These are phyloP conservation scores for Cyanocitta stelleri DNA, from an alignment of 2,113 vertebrate species.

Conservation along the genomic window DNA sequence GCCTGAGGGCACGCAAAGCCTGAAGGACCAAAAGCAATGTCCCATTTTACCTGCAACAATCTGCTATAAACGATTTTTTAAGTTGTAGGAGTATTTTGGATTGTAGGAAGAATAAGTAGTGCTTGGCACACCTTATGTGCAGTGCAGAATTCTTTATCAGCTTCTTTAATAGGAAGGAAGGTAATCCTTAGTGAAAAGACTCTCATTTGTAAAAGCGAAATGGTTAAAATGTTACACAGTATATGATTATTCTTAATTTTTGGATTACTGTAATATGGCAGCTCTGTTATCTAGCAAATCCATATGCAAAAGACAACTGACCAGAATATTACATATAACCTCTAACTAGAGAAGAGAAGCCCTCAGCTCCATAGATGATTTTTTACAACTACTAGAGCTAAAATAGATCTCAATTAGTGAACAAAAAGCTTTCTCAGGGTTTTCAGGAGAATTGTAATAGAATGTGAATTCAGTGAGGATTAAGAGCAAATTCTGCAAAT, in stretches of 20 bases:
- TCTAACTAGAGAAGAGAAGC: background rate
- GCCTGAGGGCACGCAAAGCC: background rate
- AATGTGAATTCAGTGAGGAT: conserved; percentile 1
- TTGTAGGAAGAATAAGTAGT: background rate
- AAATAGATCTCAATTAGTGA: conserved; percentile 41
- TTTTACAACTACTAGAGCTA: background rate
- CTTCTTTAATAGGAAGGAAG: background rate
- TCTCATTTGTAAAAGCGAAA: conserved; percentile 6
- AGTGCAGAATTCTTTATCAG: background rate
- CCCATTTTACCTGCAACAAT: background rate
- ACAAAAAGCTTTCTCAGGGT: background rate
- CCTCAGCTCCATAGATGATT: background rate
- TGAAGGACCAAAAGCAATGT: background rate
- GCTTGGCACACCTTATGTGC: background rate
- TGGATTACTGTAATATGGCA: background rate
- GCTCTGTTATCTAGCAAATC: conserved; percentile 11
- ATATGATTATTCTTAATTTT: conserved; percentile 35
- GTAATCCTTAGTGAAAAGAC: conserved; percentile 23
- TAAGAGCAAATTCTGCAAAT: background rate
- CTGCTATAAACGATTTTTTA: background rate
- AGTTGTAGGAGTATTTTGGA: background rate
- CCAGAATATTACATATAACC: conserved; percentile 7
- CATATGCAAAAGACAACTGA: background rate
- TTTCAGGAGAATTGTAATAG: background rate
- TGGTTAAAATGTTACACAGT: conserved; percentile 3